phyloP scores from a whole-genome alignment of 2,113 vertebrate species.

The Tichodroma muraria region DNA sequence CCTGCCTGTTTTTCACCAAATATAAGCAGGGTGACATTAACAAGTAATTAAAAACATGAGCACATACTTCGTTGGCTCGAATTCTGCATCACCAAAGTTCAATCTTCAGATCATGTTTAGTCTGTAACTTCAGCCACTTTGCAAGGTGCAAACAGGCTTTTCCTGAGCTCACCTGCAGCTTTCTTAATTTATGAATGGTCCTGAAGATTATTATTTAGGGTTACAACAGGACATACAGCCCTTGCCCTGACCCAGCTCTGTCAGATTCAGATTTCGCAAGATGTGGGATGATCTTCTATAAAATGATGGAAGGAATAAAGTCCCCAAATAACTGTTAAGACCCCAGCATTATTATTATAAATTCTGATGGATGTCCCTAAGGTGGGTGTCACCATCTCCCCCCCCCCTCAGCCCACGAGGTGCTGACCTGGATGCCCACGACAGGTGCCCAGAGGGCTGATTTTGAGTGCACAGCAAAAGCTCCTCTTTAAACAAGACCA shows the following conservation, averaged over 20 bases:
- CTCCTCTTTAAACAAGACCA: not conserved
- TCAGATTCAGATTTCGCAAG: not conserved
- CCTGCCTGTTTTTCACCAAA: not conserved
- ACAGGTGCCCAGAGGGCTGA: not conserved
- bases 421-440: not conserved
- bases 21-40: not conserved
- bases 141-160: not conserved
- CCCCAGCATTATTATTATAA: not conserved
- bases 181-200: not conserved
- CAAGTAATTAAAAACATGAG: not conserved
- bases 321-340: accelerated
- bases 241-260: not conserved
- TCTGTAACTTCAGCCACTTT: not conserved
- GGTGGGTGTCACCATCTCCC: not conserved
- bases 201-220: not conserved
- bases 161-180: not conserved
- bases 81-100: not conserved
- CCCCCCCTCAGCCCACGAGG: not conserved
- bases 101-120: not conserved
- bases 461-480: not conserved
- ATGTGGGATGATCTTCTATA: not conserved
- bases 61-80: not conserved
- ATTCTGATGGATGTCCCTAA: not conserved
- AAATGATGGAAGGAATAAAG: not conserved
- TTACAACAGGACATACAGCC: not conserved